Percentiles rank a stretch among this genome's conserved stretches.
phyloP scores from a whole-genome alignment of 2,888 invertebrate species.

The Tipula lateralis region DNA sequence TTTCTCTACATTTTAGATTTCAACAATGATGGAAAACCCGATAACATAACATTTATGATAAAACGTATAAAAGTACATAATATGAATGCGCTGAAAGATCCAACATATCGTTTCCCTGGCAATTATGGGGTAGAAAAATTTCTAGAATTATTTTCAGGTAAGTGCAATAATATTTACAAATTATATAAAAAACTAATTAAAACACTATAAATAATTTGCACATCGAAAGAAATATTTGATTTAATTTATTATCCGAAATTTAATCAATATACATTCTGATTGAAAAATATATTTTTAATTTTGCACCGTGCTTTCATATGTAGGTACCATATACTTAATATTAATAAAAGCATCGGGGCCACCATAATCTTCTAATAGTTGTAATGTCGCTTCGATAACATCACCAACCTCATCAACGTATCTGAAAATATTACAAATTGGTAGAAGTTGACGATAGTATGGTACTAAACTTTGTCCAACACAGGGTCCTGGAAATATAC shows the following conservation, averaged over 20 bases:
- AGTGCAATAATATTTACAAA: constrained; percentile 40
- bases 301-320: constrained; percentile 79
- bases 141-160: constrained; percentile 93
- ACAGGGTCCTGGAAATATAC: constrained; percentile 44
- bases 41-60: constrained; percentile 93
- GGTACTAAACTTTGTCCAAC: constrained; percentile 93
- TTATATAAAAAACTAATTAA: neutral
- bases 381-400: constrained; percentile 86
- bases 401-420: constrained; percentile 70
- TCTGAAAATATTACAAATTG: constrained; percentile 79
- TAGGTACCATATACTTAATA: constrained; percentile 96
- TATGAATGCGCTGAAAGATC: constrained; percentile 75
- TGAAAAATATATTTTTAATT: neutral
- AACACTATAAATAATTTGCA: neutral
- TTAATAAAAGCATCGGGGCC: constrained; percentile 96
- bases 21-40: constrained; percentile 85
- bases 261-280: neutral
- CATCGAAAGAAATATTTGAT: neutral
- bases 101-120: constrained; percentile 82
- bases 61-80: constrained; percentile 93
- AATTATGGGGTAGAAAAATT: constrained; percentile 99
- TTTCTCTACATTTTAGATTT: constrained; percentile 64
- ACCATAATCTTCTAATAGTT: constrained; percentile 83
- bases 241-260: neutral
- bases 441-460: constrained; percentile 90